Evolutionary conservation across 2,888 invertebrate species (phyloP).

Genomic region (Agrochola circellaris): DNA sequence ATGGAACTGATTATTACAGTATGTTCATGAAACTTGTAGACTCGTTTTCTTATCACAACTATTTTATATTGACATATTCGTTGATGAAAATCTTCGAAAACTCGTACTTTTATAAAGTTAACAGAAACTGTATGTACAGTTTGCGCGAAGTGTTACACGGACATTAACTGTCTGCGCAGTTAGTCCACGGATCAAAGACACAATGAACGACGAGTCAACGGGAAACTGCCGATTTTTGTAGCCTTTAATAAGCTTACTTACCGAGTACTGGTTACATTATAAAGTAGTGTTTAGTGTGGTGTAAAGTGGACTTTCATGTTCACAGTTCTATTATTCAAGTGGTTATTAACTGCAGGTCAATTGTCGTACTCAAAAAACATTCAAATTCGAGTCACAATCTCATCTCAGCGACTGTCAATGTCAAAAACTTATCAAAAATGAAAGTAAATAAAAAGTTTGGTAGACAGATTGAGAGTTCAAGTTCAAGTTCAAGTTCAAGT

Average conservation of each 20-base stretch:
- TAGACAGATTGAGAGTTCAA: no score
- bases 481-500: no score
- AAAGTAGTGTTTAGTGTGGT: no score
- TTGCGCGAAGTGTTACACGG: slow-evolving; percentile 22
- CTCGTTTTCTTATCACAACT: not conserved
- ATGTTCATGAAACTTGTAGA: not conserved
- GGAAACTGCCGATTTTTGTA: not conserved
- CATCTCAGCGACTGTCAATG: not conserved
- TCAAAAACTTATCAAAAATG: not conserved
- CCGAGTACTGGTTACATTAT: not conserved
- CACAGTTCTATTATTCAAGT: not conserved
- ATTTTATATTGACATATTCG: not conserved
- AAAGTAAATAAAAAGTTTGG: not conserved
- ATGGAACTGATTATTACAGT: not conserved
- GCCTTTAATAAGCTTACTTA: not conserved
- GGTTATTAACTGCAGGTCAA: not conserved
- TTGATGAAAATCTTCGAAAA: not conserved
- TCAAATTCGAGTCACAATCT: not conserved
- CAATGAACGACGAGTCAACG: slow-evolving; percentile 59
- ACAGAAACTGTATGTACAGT: slow-evolving; percentile 22
- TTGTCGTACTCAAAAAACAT: not conserved
- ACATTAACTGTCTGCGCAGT: slow-evolving; percentile 27
- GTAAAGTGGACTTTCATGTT: not conserved
- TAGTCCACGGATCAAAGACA: slow-evolving; percentile 44
- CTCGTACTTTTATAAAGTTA: not conserved